Evolutionary conservation across 2,797 vertebrate genomes (phyloP).

Genomic region (Carapus acus): DNA sequence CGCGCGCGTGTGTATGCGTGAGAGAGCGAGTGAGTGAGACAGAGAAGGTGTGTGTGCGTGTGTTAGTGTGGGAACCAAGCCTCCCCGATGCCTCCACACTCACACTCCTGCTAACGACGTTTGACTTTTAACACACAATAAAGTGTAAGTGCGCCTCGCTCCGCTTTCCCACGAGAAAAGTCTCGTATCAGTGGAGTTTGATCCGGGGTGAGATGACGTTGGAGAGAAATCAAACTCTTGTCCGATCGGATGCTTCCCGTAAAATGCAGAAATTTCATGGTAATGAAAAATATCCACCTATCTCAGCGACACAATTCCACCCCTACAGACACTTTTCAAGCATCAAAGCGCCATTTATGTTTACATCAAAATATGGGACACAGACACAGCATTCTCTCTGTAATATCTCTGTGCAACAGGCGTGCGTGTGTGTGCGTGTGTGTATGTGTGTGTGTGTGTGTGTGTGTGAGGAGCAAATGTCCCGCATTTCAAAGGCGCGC

Average conservation of each 20-base stretch:
- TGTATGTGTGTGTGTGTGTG: too few species aligned
- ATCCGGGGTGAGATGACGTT: not conserved
- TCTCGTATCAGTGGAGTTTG: not conserved
- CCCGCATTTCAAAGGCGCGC: slow-evolving; percentile 20
- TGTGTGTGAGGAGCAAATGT: slow-evolving; percentile 5
- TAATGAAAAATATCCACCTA: too few species aligned
- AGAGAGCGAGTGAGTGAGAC: slow-evolving; percentile 4
- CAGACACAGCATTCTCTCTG: too few species aligned
- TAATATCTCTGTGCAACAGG: too few species aligned
- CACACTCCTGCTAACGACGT: slow-evolving; percentile 14
- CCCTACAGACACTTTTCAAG: too few species aligned
- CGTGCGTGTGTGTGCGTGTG: too few species aligned
- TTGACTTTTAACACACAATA: slow-evolving; percentile 38
- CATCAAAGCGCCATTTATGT: too few species aligned
- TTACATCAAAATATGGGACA: too few species aligned
- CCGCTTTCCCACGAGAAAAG: slow-evolving; percentile 42
- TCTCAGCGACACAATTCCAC: too few species aligned
- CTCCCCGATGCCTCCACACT: slow-evolving; percentile 13
- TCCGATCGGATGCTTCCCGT: too few species aligned
- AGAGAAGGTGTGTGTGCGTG: not conserved
- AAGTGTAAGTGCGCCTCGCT: slow-evolving; percentile 17
- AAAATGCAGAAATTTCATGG: too few species aligned
- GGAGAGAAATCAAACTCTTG: not conserved
- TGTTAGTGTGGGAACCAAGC: slow-evolving; percentile 22
- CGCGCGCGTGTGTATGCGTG: not conserved